These are phyloP conservation scores for Cataglyphis hispanica DNA, from an alignment of 1,140 invertebrate species.

Conservation along the genomic window DNA sequence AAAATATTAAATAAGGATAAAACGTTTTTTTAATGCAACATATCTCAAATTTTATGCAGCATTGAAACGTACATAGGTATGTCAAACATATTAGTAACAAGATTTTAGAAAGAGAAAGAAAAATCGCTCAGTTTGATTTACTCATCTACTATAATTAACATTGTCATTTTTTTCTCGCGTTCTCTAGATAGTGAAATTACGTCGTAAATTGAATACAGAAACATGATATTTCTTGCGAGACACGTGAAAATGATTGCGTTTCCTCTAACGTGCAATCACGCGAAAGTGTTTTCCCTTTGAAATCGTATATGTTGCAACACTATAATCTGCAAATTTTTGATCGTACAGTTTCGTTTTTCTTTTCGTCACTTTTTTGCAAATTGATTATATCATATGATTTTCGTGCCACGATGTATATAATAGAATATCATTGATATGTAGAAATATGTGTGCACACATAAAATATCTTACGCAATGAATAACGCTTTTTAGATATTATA, in stretches of 20 bases:
- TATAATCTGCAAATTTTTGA: constrained; percentile 53
- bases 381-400: constrained; percentile 41
- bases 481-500: not conserved
- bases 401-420: not conserved
- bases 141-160: constrained; percentile 26
- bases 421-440: not conserved
- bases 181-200: constrained; percentile 6
- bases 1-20: not conserved
- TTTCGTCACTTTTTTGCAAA: constrained; percentile 13
- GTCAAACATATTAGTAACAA: not conserved
- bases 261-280: constrained; percentile 40
- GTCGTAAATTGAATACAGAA: constrained; percentile 36
- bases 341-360: constrained; percentile 19
- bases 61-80: not conserved
- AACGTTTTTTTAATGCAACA: not conserved
- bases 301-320: not conserved
- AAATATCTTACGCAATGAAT: not conserved
- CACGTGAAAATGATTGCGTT: constrained; percentile 45
- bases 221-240: constrained; percentile 24
- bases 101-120: not conserved
- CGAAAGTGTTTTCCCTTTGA: constrained; percentile 40
- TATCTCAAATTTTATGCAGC: not conserved
- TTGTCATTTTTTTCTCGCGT: not conserved
- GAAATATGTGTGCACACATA: not conserved
- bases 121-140: constrained; percentile 16